Base-by-base conservation (phyloP, 2,888 invertebrate species). In the Laothoe populi region DNA sequence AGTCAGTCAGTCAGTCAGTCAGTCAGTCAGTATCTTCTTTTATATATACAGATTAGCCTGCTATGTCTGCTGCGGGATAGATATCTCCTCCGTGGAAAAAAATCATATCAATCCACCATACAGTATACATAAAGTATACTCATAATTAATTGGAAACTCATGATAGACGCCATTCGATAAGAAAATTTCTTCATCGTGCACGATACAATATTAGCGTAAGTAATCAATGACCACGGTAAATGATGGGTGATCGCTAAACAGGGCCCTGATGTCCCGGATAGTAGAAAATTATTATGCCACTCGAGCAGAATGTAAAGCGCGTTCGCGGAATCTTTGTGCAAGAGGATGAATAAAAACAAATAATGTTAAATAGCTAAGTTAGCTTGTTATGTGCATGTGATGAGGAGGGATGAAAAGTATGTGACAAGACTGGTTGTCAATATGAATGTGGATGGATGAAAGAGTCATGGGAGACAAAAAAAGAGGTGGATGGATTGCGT, bases 161-260 rank as follows among this genome's bases (percentile, higher is more conserved):
- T 78, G 74, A 76, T 73, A 74, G 64, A 71, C 65, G 68, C 71
- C 70, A 71, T 77, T 79, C 73, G 78, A 79, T 83, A 78, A 78
- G 78, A 81, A 83, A 88, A 90, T 89, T 88, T 87, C 88, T 89
- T 89, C 84, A 89, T 89, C 81, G 57, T 66, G 66, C 70, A 82
- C 73, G 82, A 79, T 82, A 75, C 4, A 80, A 78, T 78, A 80
- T 79, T 79, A 78, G 78, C 70, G 75, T 68, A 73, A 35, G 81
- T 83, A 88, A 90, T 90, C 83, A 35, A 81, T 83, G 88, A 90
- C 90, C 83, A 81, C 73, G 57, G 82, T 80, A 87, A 85, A 89
- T 87, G 84, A 87, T 86, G 83, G 84, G 79, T 72, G 75, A 53
- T 16, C 53, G 35, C 19, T 53, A 53, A 53, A 71, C 73, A 69